Evolutionary conservation across 2,113 vertebrate species (phyloP).

Genomic region (Aptenodytes forsteri): DNA sequence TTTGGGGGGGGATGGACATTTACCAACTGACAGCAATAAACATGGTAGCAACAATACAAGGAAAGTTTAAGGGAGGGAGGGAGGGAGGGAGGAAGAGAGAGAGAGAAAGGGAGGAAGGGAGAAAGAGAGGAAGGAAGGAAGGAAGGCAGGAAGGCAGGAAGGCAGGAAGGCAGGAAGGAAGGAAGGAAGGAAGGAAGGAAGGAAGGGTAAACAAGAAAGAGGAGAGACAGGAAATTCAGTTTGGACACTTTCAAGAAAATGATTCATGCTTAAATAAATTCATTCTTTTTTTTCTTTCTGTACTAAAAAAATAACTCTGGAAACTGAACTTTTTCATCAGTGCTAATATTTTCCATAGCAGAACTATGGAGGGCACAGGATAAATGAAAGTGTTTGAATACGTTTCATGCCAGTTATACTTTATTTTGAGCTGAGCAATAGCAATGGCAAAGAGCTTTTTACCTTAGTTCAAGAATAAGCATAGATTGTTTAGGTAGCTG

Average conservation of each 20-base stretch:
- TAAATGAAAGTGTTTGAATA: neutral
- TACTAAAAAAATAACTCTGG: neutral
- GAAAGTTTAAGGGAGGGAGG: too few relatives aligned
- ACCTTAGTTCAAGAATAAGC: neutral
- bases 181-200: neutral
- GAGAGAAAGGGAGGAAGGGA: too few relatives aligned
- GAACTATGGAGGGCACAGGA: neutral
- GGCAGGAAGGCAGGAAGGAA: neutral
- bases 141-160: too few relatives aligned
- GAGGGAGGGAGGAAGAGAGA: too few relatives aligned
- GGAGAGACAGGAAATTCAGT: neutral
- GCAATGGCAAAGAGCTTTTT: neutral
- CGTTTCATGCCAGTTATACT: neutral
- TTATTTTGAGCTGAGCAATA: neutral
- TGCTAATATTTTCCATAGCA: neutral
- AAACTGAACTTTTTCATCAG: neutral
- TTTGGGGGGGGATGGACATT: neutral
- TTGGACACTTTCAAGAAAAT: neutral
- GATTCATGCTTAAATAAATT: rapidly evolving
- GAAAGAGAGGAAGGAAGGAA: neutral
- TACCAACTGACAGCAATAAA: neutral
- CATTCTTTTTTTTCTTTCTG: neutral
- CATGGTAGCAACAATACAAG: neutral
- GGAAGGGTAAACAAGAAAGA: too few relatives aligned
- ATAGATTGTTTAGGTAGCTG: neutral